Evolutionary conservation across 2,888 invertebrate species (phyloP).

Genomic region (Physocephala rufipes): DNA sequence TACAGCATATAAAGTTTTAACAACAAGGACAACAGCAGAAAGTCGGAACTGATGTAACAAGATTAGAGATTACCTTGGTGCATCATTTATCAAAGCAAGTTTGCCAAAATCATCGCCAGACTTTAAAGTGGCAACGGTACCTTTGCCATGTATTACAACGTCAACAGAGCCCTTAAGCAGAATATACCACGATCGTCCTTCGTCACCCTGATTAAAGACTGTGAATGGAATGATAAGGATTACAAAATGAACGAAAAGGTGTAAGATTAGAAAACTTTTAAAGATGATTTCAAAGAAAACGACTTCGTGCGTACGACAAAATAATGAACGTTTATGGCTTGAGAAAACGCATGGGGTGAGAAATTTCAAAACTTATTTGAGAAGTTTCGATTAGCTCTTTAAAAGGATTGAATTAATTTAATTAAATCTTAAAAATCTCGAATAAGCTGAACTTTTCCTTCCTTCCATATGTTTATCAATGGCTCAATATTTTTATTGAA

Average conservation of each 20-base stretch:
- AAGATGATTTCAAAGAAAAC: neutral
- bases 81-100: slow-evolving; percentile 84
- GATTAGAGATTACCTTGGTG: slow-evolving; percentile 74
- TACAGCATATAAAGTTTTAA: neutral
- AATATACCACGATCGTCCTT: slow-evolving; percentile 86
- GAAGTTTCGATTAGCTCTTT: too few species aligned
- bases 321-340: too few species aligned
- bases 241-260: neutral
- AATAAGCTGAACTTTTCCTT: too few species aligned
- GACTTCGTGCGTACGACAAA: too few species aligned
- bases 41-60: neutral
- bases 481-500: too few species aligned
- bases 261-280: too few species aligned
- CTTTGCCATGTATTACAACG: slow-evolving; percentile 85
- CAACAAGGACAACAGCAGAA: neutral
- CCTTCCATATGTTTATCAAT: too few species aligned
- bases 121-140: slow-evolving; percentile 80
- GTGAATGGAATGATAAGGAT: slow-evolving; percentile 33
- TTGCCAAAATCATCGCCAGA: slow-evolving; percentile 91
- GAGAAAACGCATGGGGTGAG: too few species aligned
- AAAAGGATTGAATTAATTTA: too few species aligned
- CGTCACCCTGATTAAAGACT: slow-evolving; percentile 88
- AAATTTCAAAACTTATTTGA: too few species aligned
- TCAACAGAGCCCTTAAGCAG: slow-evolving; percentile 84
- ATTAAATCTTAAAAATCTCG: too few species aligned